Base-by-base conservation (phyloP, 2,888 invertebrate species). In the Phlogophora meticulosa region DNA sequence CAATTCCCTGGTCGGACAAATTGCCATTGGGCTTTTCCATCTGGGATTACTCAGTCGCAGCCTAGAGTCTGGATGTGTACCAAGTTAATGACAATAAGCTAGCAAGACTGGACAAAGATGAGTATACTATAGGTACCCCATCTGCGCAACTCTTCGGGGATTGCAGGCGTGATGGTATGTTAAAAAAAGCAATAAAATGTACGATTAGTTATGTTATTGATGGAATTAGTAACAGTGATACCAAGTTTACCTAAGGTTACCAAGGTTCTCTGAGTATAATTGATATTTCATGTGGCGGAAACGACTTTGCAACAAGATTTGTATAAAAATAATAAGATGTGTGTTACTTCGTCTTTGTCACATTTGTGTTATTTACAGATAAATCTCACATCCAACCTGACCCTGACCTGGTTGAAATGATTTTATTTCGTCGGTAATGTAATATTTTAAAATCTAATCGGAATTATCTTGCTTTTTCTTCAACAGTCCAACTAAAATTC, bases 201-300 rank as follows among this genome's bases (percentile, higher is more conserved):
- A 52, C 52, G 51, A 71, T 78, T 71, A 17, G 61, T 61, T 67
- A 24, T 62, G 63, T 76, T 64, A 64, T 48, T 52, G 34, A 57
- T 36, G 20, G 56, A 67, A 75, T 79, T 72, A 64, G 72, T 46
- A 24, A 75, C 56, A 62, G 55, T 61, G 34, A 49, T 64, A 64
- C 43, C 48, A 62, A 65, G 58, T 75, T 22, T 49, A 48, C 1
- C n/a, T n/a, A n/a, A n/a, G n/a, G n/a, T n/a, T n/a, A n/a, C n/a
- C 1, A 13, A 0, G 17, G 22, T 46, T 67, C 46, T 63, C 5
- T 43, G 34, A 38, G 10, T 70, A 11, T 15, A n/a, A 20, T 22
- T 11, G 13, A 28, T 28, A 28, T 28, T 28, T 28, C 28, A 28
- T 28, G 28, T 28, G 28, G 28, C 5, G 28, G 28, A 28, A 28